Conservation (phyloP, 2,113 vertebrate species). For the Hydrochoerus hydrochaeris region DNA sequence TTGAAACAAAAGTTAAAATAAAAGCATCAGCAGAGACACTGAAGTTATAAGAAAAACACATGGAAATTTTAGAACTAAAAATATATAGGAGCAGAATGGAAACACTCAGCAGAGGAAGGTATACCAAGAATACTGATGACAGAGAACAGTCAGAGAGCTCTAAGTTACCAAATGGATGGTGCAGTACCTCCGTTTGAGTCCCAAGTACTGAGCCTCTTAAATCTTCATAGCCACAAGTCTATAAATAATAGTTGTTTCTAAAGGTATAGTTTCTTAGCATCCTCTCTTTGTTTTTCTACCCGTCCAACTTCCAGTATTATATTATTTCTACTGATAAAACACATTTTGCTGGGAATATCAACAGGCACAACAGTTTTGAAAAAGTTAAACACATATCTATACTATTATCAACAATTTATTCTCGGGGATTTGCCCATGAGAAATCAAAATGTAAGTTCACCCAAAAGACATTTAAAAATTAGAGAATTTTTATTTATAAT, state of each 20-base stretch:
- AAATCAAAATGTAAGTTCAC: constrained; percentile 38
- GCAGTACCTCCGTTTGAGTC: neutral
- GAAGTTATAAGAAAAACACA: neutral
- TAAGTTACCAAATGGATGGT: neutral
- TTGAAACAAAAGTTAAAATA: constrained; percentile 51
- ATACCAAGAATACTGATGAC: neutral
- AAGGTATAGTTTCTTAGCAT: neutral
- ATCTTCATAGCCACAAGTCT: neutral
- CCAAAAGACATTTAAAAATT: neutral
- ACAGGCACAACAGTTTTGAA: neutral
- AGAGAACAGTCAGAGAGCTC: neutral
- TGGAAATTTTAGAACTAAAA: constrained; percentile 60
- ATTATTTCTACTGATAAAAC: neutral
- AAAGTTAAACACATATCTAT: constrained; percentile 1
- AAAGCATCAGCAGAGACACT: constrained; percentile 24
- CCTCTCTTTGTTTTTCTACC: neutral
- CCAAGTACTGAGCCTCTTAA: neutral
- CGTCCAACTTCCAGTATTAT: neutral
- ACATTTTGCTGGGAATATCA: constrained; percentile 5
- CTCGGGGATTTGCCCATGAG: neutral
- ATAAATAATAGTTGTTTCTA: neutral
- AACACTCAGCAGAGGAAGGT: neutral
- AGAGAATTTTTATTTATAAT: constrained; percentile 12
- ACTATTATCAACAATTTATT: neutral
- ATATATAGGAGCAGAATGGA: neutral